Evolutionary conservation across 2,113 vertebrate species (phyloP).

Genomic region (Zosterops hypoxanthus): DNA sequence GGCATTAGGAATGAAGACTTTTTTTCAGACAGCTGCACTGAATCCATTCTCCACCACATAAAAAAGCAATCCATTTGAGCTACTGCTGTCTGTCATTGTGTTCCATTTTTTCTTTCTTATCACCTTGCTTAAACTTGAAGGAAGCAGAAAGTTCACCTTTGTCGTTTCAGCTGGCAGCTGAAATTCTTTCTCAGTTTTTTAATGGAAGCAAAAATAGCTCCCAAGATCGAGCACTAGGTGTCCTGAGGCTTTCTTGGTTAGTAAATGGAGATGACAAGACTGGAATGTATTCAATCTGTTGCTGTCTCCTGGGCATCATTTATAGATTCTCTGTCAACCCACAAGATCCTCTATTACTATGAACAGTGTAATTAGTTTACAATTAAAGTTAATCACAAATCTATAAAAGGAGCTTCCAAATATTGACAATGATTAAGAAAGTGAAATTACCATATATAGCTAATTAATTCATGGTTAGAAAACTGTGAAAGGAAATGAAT

Average conservation of each 20-base stretch:
- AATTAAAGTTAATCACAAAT: conserved; percentile 79
- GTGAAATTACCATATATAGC: conserved; percentile 55
- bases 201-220: conserved; percentile 39
- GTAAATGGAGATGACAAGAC: conserved; percentile 27
- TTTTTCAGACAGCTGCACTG: not conserved
- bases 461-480: conserved; percentile 70
- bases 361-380: conserved; percentile 72
- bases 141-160: conserved; percentile 16
- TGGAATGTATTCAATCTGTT: conserved; percentile 32
- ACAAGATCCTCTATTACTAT: conserved; percentile 59
- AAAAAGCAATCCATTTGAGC: conserved; percentile 21
- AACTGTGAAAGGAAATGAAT: conserved; percentile 55
- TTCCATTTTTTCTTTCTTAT: conserved; percentile 16
- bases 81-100: conserved; percentile 19
- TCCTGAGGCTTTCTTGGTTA: conserved; percentile 5
- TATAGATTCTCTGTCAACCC: conserved; percentile 66
- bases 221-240: not conserved
- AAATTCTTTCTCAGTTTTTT: conserved; percentile 46
- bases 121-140: conserved; percentile 40
- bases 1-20: not conserved
- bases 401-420: conserved; percentile 73
- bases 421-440: conserved; percentile 71
- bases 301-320: conserved; percentile 58
- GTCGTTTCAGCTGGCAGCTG: not conserved
- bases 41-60: not conserved